These are phyloP conservation scores for Tychaedon coryphoeus DNA, from an alignment of 2,113 vertebrate species.

Conservation along the genomic window DNA sequence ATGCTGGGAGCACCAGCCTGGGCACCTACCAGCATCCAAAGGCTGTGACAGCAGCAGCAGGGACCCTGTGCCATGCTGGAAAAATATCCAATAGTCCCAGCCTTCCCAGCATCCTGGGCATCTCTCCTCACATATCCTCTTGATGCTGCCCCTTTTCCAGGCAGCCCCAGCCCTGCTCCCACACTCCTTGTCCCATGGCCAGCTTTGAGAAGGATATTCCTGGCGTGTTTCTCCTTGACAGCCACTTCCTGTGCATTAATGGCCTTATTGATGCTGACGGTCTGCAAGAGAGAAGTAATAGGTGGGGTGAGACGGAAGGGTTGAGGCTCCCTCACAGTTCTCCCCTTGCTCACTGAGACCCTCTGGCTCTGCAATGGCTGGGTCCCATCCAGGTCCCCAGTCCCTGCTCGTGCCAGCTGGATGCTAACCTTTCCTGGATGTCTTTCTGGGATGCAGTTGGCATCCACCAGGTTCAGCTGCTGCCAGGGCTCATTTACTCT, in stretches of 20 bases:
- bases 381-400: neutral
- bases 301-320: neutral
- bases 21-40: neutral
- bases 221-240: conserved; percentile 98
- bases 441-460: conserved; percentile 56
- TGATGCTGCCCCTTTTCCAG: neutral
- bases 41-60: neutral
- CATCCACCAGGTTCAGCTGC: conserved; percentile 59
- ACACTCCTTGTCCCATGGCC: neutral
- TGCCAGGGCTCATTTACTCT: conserved; percentile 44
- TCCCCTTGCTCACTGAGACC: neutral
- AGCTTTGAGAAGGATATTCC: conserved; percentile 91
- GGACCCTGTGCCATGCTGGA: rapidly evolving
- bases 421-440: conserved; percentile 9
- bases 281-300: conserved; percentile 77
- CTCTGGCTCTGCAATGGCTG: neutral
- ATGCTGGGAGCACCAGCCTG: neutral
- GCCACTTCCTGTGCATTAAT: conserved; percentile 99
- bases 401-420: conserved; percentile 53
- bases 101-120: neutral
- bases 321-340: rapidly evolving
- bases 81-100: neutral
- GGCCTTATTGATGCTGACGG: conserved; percentile 99
- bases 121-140: neutral
- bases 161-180: neutral